Evolutionary conservation across 2,113 vertebrate species (phyloP), one percentile per base, ranked within the genome.

Genomic region (Nyctereutes procyonoides): DNA sequence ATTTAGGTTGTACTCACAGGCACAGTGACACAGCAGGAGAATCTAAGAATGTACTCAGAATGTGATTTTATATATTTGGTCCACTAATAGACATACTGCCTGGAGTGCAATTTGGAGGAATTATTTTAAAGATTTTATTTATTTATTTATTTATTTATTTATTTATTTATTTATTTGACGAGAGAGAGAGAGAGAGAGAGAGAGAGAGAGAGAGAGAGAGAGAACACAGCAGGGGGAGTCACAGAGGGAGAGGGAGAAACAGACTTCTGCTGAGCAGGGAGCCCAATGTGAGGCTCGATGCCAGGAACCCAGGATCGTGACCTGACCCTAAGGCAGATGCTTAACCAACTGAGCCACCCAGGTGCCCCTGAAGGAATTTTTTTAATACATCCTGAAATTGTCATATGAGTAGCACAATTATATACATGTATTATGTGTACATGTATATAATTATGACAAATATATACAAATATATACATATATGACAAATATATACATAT

Each of bases 311-410:
- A 43, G 43, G 43, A 43, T 43, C 43, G 43, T 43, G 43, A 43
- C 43, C 43, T 43, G 43, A 43, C 8, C 43, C 43, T 7, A 43
- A 43, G 7, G 6, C 43, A 43, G 43, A 43, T 43, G 43, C 43
- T 43, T 43, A 43, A 43, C 43, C 43, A 43, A 43, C 43, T 43
- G 43, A 43, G 43, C 7, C 43, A 43, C 43, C 43, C 43, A 43
- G 43, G 43, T 43, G 43, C 43, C 43, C 43, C 53, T 81, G 48
- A 80, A 81, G 48, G 30, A 32, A 38, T 95, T 69, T 62, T 86
- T 90, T 87, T 13, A 69, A 95, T 60, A 71, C 28, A 74, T 71
- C 32, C 15, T 93, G 16, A 74, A 83, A 63, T 88, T 95, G 55
- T 28, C n/a, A 51, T 73, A 43, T 51, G 15, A 93, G 9, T 15